phyloP scores from a whole-genome alignment of 2,113 vertebrate genomes.

The Hydrolagus affinis region DNA sequence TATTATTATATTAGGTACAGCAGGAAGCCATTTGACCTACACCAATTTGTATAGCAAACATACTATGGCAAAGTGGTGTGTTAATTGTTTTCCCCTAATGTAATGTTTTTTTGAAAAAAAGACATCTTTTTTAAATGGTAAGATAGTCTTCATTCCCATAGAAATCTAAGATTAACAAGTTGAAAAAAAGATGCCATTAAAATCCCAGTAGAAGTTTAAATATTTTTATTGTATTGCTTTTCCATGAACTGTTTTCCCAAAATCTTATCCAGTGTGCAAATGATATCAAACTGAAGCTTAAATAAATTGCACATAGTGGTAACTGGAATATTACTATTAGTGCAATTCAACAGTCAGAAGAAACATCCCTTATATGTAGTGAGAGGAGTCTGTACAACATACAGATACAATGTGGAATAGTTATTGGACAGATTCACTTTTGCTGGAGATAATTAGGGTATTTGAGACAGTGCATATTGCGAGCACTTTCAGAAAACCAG shows the following conservation, averaged over 20 bases:
- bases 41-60: too few relatives aligned
- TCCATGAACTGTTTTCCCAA: not conserved
- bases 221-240: not conserved
- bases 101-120: too few relatives aligned
- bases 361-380: not conserved
- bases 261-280: not conserved
- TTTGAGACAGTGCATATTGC: not conserved
- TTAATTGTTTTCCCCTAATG: too few relatives aligned
- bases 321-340: not conserved
- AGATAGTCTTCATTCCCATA: too few relatives aligned
- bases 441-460: not conserved
- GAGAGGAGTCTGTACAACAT: not conserved
- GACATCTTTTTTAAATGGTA: too few relatives aligned
- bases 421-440: constrained; percentile 9
- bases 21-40: too few relatives aligned
- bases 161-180: too few relatives aligned
- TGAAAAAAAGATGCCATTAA: too few relatives aligned
- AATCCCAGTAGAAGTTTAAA: too few relatives aligned
- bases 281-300: too few relatives aligned
- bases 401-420: not conserved
- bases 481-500: not conserved
- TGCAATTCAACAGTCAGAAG: not conserved
- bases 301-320: not conserved
- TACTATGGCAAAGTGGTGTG: too few relatives aligned
- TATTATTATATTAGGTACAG: too few relatives aligned